These are phyloP conservation scores for Dicerorhinus sumatrensis DNA, from an alignment of 2,113 vertebrate genomes.

Conservation along the genomic window DNA sequence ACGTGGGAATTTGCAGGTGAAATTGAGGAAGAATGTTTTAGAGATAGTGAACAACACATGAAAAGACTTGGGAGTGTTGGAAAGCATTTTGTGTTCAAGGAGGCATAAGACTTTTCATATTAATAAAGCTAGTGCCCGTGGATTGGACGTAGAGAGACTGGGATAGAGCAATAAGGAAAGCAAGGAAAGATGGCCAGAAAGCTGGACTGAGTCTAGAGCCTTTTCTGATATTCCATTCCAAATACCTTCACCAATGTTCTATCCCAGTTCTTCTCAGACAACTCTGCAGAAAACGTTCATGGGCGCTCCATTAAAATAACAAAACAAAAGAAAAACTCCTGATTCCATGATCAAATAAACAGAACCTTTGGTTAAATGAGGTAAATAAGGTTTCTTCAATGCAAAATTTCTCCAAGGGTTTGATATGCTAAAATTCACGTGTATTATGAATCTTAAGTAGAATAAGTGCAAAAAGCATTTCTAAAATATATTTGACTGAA, in stretches of 20 bases:
- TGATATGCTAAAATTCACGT: background rate
- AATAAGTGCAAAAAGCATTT: background rate
- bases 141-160: background rate
- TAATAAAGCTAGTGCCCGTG: background rate
- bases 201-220: background rate
- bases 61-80: background rate
- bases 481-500: background rate
- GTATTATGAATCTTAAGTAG: background rate
- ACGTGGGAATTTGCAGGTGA: background rate
- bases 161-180: no score
- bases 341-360: background rate
- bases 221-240: background rate
- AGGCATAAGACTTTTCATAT: background rate
- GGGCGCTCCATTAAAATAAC: background rate
- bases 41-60: background rate
- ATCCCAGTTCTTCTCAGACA: background rate
- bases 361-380: background rate
- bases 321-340: background rate
- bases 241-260: background rate
- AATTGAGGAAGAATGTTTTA: background rate
- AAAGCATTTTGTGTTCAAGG: background rate
- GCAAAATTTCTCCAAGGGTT: background rate
- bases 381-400: background rate
- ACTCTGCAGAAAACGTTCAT: background rate
- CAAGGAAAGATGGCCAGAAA: background rate